Base-by-base conservation (phyloP, 2,797 vertebrate species). In the Molossus molossus region DNA sequence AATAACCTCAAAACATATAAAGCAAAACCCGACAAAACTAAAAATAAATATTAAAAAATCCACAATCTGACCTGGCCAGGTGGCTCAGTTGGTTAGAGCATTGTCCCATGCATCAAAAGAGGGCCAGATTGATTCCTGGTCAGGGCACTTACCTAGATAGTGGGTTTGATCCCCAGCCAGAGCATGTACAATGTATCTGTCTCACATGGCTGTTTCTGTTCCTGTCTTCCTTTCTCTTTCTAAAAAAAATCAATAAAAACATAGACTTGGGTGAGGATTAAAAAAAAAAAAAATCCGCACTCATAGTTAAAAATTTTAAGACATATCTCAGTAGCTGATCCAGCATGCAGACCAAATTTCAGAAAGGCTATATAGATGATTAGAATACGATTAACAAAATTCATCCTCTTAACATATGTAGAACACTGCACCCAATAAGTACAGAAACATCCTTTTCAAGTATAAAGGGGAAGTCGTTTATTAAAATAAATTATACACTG, bases 1-100 rank as follows among this genome's bases (percentile, higher is more conserved):
- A 73, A 62, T 81, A 87, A 20, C 10, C 13, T 87, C 73, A 93
- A 77, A 93, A 76, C 37, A 73, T 10, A 79, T 57, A 91, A 83
- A 77, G 6, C 53, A 93, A 91, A 96, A 72, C 73, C 33, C 15
- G 53, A 87, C 12, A 60, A 90, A 79, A 80, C 20, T 67, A 20
- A 83, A 81, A 84, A 70, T 58, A 89, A 57, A 87, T 25, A 85
- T 8, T 77, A 62, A n/a, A 69, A 69, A 72, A 75, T 57, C 27
- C 15, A 37, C 18, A 80, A 20, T 40, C 15, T 55, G 9, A 8
- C 37, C 67, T 70, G 33, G 67, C 20, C 21, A 9, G 4, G 9
- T 70, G 33, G 33, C 67, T 70, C 67, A 70, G 67, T 37, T 69
- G n/a, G 65, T 20, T 69, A 17, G 65, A 37, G 17, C 9, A 37